Conservation (phyloP, 2,113 vertebrate species). For the Oreotrochilus melanogaster region DNA sequence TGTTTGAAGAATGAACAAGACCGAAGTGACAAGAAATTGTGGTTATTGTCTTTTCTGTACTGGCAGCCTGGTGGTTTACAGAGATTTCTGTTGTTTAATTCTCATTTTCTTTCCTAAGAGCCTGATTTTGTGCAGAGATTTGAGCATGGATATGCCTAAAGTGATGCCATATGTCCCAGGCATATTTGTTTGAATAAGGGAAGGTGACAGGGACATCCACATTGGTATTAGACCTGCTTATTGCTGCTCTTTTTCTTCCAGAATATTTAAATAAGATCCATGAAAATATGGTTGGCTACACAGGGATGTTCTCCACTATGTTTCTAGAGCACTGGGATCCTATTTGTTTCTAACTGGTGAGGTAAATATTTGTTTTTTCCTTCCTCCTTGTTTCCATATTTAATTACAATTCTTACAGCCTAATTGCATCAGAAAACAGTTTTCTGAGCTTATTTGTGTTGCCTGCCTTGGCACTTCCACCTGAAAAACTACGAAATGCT, state of each 20-base stretch:
- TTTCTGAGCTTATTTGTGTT: neutral
- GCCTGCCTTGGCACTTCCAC: neutral
- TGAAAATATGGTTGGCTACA: neutral
- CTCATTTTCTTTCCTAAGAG: neutral
- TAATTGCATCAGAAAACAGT: neutral
- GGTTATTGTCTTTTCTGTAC: neutral
- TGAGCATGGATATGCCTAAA: neutral
- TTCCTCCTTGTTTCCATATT: neutral
- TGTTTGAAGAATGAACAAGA: neutral
- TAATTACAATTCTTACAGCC: neutral
- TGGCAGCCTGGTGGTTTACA: neutral
- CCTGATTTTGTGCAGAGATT: neutral
- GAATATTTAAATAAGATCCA: neutral
- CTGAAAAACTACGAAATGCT: neutral
- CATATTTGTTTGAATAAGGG: neutral
- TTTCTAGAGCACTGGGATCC: neutral
- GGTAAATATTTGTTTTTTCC: neutral
- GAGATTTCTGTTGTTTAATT: neutral
- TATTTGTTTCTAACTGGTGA: neutral
- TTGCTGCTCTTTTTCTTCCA: neutral
- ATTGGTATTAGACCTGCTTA: neutral
- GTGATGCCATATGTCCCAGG: neutral
- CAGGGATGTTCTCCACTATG: rapidly evolving
- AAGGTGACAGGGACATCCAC: neutral
- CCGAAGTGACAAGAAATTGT: neutral